phyloP scores from a whole-genome alignment of 2,113 vertebrate species.

The Solea senegalensis region DNA sequence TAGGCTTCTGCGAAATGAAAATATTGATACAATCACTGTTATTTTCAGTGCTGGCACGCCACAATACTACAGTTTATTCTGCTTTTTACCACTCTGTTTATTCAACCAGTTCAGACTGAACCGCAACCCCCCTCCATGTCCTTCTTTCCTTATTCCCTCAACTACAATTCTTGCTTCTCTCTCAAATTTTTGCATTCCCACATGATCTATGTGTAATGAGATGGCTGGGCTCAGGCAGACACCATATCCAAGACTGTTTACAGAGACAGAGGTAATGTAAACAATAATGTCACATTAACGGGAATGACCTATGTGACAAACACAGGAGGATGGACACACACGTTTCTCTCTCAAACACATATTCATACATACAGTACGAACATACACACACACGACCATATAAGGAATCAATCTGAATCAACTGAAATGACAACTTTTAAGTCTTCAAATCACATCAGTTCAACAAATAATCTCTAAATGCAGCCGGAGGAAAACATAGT shows the following conservation, averaged over 20 bases:
- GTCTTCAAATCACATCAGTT: conserved; percentile 45
- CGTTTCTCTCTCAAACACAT: conserved; percentile 23
- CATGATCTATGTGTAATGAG: conserved; percentile 68
- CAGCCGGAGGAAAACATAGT: conserved; percentile 34
- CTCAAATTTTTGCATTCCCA: conserved; percentile 57
- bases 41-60: conserved; percentile 73
- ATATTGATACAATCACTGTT: conserved; percentile 71
- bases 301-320: conserved; percentile 56
- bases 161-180: conserved; percentile 41
- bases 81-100: conserved; percentile 74
- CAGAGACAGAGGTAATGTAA: conserved; percentile 38
- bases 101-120: conserved; percentile 67
- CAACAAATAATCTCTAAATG: conserved; percentile 36
- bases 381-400: conserved; percentile 26
- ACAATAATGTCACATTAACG: conserved; percentile 58
- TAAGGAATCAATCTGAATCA: conserved; percentile 37
- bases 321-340: conserved; percentile 32
- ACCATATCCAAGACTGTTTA: conserved; percentile 61
- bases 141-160: conserved; percentile 40
- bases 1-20: conserved; percentile 59
- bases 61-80: conserved; percentile 76
- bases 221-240: conserved; percentile 54
- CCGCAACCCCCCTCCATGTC: conserved; percentile 49
- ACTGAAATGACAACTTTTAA: conserved; percentile 30
- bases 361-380: conserved; percentile 10